phyloP scores from a whole-genome alignment of 64 coral and sea anemone genomes.

The Platygyra sinensis region DNA sequence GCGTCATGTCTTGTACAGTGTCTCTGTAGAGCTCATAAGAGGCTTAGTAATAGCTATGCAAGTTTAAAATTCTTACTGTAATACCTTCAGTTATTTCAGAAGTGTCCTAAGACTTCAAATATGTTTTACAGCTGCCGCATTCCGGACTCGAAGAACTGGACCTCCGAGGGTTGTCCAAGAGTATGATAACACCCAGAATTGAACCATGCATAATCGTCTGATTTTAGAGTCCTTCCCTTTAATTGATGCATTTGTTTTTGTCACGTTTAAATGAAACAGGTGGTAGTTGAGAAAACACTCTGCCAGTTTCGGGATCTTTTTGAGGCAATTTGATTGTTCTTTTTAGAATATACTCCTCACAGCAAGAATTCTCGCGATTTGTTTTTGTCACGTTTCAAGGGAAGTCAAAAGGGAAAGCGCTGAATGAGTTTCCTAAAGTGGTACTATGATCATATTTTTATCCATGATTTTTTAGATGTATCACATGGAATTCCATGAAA shows the following conservation, averaged over 20 bases:
- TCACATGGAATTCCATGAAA: no score
- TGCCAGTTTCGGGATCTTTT: not conserved
- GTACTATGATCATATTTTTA: no score
- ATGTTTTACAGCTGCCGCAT: no score
- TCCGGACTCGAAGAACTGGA: no score
- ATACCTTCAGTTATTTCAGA: not conserved
- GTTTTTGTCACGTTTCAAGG: slow-evolving; percentile 9
- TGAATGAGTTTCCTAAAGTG: no score
- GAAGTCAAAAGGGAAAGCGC: slow-evolving; percentile 24
- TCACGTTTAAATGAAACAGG: slow-evolving; percentile 22
- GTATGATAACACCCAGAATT: slow-evolving; percentile 22
- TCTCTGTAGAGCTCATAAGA: no score
- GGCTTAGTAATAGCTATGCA: no score
- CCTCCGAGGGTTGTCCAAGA: not conserved
- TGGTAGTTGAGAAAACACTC: slow-evolving; percentile 3
- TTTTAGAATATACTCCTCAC: no score
- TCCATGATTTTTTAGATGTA: no score
- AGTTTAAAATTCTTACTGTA: not conserved
- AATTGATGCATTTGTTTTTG: slow-evolving; percentile 3
- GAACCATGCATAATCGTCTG: slow-evolving; percentile 29
- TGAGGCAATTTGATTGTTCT: not conserved
- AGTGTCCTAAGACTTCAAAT: not conserved
- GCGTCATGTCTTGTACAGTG: no score
- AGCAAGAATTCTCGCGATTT: not conserved
- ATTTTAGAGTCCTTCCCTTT: slow-evolving; percentile 32